Evolutionary conservation across 2,797 vertebrate species (phyloP).

Genomic region (Hypotaenidia okinawae): DNA sequence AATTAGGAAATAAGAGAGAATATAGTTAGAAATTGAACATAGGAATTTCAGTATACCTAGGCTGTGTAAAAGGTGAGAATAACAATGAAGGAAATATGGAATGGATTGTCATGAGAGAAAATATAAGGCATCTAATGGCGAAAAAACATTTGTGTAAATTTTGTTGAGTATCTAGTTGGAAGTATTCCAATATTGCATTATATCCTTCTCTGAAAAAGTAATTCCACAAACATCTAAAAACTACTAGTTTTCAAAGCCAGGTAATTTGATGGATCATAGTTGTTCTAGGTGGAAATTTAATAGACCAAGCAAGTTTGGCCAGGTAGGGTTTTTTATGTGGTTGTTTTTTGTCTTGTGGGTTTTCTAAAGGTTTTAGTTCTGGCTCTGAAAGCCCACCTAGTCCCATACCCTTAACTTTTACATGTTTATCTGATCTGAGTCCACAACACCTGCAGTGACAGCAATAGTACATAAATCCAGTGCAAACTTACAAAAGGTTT

Average conservation of each 20-base stretch:
- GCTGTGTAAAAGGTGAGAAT: neutral
- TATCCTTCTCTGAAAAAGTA: neutral
- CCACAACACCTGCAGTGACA: neutral
- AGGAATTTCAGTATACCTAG: neutral
- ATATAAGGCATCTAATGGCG: neutral
- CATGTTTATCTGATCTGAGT: neutral
- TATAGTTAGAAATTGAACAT: neutral
- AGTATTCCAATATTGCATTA: neutral
- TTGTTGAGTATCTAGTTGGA: neutral
- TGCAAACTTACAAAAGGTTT: neutral
- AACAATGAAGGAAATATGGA: neutral
- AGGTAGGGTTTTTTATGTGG: no score
- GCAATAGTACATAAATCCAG: neutral
- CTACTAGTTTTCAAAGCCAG: neutral
- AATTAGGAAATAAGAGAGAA: neutral
- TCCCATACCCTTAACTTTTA: neutral
- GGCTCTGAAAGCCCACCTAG: neutral
- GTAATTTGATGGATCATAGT: neutral
- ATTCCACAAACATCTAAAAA: neutral
- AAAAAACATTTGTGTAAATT: neutral
- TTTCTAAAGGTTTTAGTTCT: neutral
- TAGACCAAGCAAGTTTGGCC: neutral
- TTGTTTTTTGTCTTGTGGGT: no score
- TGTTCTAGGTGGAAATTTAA: neutral
- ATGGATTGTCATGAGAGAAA: neutral